Conservation (phyloP, 2,113 vertebrate genomes). For the Dasypus novemcinctus region DNA sequence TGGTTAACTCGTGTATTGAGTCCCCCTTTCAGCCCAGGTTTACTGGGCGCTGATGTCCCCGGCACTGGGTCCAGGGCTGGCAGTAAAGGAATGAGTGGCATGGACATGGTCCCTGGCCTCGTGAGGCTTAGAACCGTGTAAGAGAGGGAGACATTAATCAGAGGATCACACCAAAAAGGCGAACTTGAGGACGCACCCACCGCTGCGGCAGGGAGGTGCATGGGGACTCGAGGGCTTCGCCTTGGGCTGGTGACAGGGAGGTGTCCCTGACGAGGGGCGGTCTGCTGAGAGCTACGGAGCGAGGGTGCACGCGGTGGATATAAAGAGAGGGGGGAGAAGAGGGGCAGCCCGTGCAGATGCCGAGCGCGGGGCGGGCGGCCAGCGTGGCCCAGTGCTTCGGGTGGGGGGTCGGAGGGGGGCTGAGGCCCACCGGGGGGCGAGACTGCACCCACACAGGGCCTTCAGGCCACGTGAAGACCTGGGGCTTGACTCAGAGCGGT, state of each 20-base stretch:
- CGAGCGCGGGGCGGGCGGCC: not conserved
- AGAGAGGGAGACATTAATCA: not conserved
- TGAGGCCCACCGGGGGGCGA: not conserved
- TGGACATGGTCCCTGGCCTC: not conserved
- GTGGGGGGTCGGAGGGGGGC: no score
- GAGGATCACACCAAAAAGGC: not conserved
- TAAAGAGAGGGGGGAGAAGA: not conserved
- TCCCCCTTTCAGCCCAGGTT: not conserved
- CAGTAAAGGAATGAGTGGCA: not conserved
- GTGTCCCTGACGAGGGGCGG: not conserved
- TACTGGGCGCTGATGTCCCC: not conserved
- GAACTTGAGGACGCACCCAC: not conserved
- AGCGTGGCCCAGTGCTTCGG: not conserved
- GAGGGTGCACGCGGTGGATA: not conserved
- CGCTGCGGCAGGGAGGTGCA: not conserved
- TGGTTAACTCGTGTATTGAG: not conserved
- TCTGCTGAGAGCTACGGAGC: not conserved
- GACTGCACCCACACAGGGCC: not conserved
- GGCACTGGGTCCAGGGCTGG: not conserved
- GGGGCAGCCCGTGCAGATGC: not conserved
- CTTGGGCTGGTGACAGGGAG: not conserved
- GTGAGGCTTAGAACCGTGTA: not conserved
- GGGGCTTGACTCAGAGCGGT: not conserved
- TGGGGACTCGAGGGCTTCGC: not conserved
- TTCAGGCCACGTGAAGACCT: not conserved